Conservation (phyloP, 2,797 vertebrate species). For the Poeciliopsis gracilis region DNA sequence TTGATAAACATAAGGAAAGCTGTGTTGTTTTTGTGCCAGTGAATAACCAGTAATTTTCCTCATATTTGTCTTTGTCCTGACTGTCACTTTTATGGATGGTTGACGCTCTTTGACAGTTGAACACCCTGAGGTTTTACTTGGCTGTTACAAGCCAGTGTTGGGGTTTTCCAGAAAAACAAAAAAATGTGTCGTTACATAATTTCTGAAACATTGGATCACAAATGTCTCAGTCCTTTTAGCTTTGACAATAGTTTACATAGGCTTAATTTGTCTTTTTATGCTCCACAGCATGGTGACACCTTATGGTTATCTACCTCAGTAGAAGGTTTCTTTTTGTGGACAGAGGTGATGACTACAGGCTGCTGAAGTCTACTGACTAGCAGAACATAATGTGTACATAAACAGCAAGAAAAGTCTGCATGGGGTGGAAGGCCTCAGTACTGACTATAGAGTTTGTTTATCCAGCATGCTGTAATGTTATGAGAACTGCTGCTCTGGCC, state of each 20-base stretch:
- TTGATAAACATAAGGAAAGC: constrained; percentile 44
- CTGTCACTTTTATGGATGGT: constrained; percentile 58
- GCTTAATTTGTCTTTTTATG: constrained; percentile 3
- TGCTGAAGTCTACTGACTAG: constrained; percentile 48
- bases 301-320: constrained; percentile 35
- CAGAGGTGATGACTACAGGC: constrained; percentile 42
- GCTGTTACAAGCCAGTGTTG: constrained; percentile 23
- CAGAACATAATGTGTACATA: constrained; percentile 56
- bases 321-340: constrained; percentile 46
- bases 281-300: constrained; percentile 21
- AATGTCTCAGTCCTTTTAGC: constrained; percentile 2
- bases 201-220: constrained; percentile 47
- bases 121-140: constrained; percentile 49
- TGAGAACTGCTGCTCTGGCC: constrained; percentile 68
- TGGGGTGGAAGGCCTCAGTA: constrained; percentile 41
- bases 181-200: constrained; percentile 21
- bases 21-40: constrained; percentile 50
- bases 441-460: constrained; percentile 76
- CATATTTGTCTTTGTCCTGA: constrained; percentile 57
- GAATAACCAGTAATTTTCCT: constrained; percentile 63
- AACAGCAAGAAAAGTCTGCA: constrained; percentile 52
- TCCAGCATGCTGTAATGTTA: constrained; percentile 76
- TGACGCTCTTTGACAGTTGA: constrained; percentile 48
- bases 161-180: constrained; percentile 53
- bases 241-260: constrained; percentile 27